phyloP scores from a whole-genome alignment of 2,113 vertebrate species.

The Rhineura floridana region DNA sequence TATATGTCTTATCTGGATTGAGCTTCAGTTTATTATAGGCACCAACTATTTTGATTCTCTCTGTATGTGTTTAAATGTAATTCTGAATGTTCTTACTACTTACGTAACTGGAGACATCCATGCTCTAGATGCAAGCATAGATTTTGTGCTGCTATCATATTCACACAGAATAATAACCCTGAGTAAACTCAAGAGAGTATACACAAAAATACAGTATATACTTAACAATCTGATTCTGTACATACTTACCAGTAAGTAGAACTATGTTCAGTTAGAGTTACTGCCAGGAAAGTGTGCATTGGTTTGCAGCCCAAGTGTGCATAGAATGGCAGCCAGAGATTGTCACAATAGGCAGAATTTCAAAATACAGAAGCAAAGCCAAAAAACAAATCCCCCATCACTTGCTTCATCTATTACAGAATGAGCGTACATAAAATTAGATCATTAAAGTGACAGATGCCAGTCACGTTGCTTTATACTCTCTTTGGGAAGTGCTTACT shows the following conservation, averaged over 20 bases:
- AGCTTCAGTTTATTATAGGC: no score
- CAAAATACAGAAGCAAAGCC: neutral
- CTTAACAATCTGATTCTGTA: neutral
- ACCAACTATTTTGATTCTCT: no score
- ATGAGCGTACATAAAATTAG: neutral
- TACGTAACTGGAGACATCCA: neutral
- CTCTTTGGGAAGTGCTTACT: neutral
- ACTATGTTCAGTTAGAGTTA: no score
- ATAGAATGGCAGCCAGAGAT: neutral
- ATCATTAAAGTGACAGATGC: slow-evolving; percentile 6
- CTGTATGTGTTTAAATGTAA: no score
- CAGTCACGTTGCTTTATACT: slow-evolving; percentile 10
- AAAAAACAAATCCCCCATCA: neutral
- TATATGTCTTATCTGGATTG: no score
- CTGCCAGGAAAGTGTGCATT: neutral
- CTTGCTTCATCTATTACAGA: neutral
- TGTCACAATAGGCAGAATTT: neutral
- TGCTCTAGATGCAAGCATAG: no score
- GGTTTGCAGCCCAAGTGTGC: neutral
- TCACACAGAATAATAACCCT: no score
- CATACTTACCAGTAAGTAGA: no score
- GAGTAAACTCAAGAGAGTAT: neutral
- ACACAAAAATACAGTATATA: neutral
- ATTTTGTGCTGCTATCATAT: no score
- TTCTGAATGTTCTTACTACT: no score